Evolutionary conservation across 2,113 vertebrate species (phyloP), one percentile per base, ranked within the genome.

Genomic region (Telmatochromis sp.): DNA sequence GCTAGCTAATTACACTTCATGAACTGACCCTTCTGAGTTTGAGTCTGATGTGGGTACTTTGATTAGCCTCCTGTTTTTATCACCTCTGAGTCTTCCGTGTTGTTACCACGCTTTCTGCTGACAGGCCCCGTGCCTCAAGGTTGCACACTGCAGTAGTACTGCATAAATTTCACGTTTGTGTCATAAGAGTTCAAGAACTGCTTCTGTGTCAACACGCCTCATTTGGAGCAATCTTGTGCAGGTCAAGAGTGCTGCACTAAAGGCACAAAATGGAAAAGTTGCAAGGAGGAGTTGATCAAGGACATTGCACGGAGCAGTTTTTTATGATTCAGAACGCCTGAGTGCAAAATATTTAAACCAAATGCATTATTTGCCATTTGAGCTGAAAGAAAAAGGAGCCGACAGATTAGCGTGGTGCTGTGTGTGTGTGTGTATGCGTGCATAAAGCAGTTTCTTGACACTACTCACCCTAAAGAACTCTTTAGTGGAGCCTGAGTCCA

Each of bases 401-500:
- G n/a, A 10, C 57, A 55, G 53, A 73, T 80, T 80, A 71, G 14
- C 21, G 60, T 6, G 1, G 23, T 17, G 47, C 17, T 37, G n/a
- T 51, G 40, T 84, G 37, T 12, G 21, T 12, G 21, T 12, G 15
- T 33, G 9, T 45, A 28, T 89, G 40, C 9, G 3, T 75, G 23
- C 13, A 17, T 13, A 23, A 86, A 80, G 33, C 9, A 28, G 5
- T 80, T 40, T 81, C 14, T 26, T 23, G 54, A 40, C 63, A 15
- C 47, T 40, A 98, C 98, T 98, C 96, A 99, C 99, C 97, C 99
- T 97, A 95, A 99, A 99, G 97, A 99, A 99, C 97, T 99, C 99
- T 97, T 99, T 99, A 94, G 99, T 99, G 90, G 99, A 99, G 92
- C 99, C 99, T 80, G 99, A 99, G 96, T 99, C 98, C 97, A 99